phyloP scores from a whole-genome alignment of 2,113 vertebrate genomes.

The Mormyrus iriodes region DNA sequence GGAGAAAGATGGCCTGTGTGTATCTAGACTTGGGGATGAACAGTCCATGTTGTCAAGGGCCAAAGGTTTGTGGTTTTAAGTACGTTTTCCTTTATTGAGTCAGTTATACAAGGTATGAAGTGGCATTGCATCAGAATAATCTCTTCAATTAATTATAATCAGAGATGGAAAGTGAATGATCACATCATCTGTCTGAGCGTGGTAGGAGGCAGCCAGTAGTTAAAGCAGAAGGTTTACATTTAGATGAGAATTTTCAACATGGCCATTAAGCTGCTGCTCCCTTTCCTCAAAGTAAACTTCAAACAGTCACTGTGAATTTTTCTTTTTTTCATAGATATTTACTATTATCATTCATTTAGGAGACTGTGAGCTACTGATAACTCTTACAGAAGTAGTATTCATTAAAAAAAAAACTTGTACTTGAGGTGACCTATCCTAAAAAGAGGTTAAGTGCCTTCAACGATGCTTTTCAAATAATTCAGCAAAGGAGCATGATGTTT shows the following conservation, averaged over 20 bases:
- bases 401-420: slow-evolving; percentile 34
- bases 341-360: background rate
- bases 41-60: background rate
- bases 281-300: slow-evolving; percentile 37
- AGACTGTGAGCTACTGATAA: slow-evolving; percentile 36
- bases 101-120: background rate
- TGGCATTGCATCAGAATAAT: background rate
- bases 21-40: background rate
- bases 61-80: background rate
- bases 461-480: slow-evolving; percentile 51
- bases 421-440: slow-evolving; percentile 44
- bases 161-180: background rate
- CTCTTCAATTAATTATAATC: background rate
- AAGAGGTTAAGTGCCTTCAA: slow-evolving; percentile 67
- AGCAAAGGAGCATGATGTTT: slow-evolving; percentile 42
- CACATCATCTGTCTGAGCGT: background rate
- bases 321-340: slow-evolving; percentile 38
- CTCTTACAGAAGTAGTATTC: slow-evolving; percentile 31
- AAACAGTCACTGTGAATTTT: slow-evolving; percentile 64
- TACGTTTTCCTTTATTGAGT: background rate
- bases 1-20: background rate
- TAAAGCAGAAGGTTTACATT: background rate
- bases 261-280: slow-evolving; percentile 33
- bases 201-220: background rate
- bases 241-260: background rate